Conservation (phyloP, 2,888 invertebrate species). For the Lepas anatifera region DNA sequence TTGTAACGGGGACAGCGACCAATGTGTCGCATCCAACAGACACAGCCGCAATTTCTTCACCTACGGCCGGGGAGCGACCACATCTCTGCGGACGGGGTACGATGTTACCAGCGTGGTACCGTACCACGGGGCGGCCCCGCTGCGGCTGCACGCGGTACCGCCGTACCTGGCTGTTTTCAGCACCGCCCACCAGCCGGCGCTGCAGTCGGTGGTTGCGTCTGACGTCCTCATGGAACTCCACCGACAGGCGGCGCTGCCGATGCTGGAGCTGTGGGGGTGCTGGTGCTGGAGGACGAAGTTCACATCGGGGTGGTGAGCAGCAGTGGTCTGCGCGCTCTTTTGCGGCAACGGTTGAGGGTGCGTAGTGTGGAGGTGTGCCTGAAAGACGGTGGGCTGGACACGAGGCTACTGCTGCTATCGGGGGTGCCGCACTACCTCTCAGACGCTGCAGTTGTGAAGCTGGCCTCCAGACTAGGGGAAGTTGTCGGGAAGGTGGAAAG, state of each 20-base stretch:
- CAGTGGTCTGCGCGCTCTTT: slow-evolving; percentile 28
- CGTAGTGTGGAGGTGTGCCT: slow-evolving; percentile 28
- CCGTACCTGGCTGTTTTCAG: slow-evolving; percentile 26
- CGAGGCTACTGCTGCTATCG: slow-evolving; percentile 30
- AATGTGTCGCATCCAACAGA: no score
- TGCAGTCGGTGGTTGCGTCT: slow-evolving; percentile 35
- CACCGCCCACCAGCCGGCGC: slow-evolving; percentile 26
- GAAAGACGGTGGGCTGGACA: slow-evolving; percentile 30
- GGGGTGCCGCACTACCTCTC: slow-evolving; percentile 33
- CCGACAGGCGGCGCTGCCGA: slow-evolving; percentile 29
- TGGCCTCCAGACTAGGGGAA: slow-evolving; percentile 31
- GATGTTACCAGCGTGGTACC: no score
- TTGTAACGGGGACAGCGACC: no score
- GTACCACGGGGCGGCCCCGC: slow-evolving; percentile 20
- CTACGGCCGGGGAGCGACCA: no score
- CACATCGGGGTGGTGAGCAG: slow-evolving; percentile 31
- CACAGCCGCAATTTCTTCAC: no score
- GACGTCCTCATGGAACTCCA: slow-evolving; percentile 32
- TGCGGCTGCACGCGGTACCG: slow-evolving; percentile 26
- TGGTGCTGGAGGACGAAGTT: slow-evolving; percentile 30
- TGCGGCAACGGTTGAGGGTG: slow-evolving; percentile 28
- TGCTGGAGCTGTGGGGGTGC: slow-evolving; percentile 31
- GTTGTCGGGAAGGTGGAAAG: slow-evolving; percentile 33
- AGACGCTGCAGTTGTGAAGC: slow-evolving; percentile 29
- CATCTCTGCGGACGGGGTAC: no score